phyloP scores from a whole-genome alignment of 2,888 invertebrate genomes.

The Campopleginae sp. region DNA sequence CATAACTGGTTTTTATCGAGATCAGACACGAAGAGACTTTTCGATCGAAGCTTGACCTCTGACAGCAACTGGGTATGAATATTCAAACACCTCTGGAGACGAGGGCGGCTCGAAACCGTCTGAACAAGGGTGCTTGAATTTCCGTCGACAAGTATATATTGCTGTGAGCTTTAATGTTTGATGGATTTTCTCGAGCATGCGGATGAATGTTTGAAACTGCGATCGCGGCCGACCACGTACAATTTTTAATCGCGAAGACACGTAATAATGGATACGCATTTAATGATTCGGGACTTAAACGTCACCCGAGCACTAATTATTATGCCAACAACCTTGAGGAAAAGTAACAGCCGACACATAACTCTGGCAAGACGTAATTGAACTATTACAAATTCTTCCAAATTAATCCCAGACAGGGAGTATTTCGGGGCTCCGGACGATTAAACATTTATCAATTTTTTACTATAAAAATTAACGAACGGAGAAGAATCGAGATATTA shows the following conservation, averaged over 20 bases:
- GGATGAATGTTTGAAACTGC: conserved; percentile 6
- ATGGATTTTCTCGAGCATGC: conserved; percentile 37
- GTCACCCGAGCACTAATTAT: not conserved
- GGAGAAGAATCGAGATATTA: not conserved
- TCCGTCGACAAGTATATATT: conserved; percentile 29
- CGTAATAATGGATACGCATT: conserved; percentile 9
- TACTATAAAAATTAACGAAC: not conserved
- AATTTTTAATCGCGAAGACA: conserved; percentile 18
- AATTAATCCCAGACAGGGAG: not conserved
- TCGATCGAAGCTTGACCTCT: conserved; percentile 47
- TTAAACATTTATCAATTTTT: conserved; percentile 15
- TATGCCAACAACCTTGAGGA: not conserved
- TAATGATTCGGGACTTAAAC: conserved; percentile 7
- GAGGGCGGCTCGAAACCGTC: not conserved
- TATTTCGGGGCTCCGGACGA: not conserved
- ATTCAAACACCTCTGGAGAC: conserved; percentile 37
- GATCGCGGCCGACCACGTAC: not conserved
- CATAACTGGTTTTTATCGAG: not conserved
- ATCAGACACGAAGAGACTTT: conserved; percentile 28
- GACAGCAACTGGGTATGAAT: conserved; percentile 27
- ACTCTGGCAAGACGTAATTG: not conserved
- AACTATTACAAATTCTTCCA: not conserved
- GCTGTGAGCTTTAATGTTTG: conserved; percentile 8
- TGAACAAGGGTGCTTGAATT: conserved; percentile 25
- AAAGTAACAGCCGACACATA: not conserved